Evolutionary conservation across 2,797 vertebrate species (phyloP), one percentile per base, ranked within the genome.

Genomic region (Denticeps clupeoides): DNA sequence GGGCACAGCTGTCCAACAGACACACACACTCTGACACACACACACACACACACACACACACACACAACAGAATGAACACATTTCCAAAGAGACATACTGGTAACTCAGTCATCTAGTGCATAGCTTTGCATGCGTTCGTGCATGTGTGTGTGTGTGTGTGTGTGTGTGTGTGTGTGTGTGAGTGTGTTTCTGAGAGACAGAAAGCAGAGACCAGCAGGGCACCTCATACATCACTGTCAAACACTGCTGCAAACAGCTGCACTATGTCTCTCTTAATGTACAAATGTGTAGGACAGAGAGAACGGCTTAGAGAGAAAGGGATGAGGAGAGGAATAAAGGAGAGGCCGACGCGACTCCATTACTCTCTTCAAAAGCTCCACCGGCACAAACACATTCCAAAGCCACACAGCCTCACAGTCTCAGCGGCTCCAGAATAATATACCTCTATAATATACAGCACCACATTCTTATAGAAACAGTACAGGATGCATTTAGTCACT

Each of bases 361-460:
- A 46, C 15, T 19, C 18, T 18, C 13, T 35, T 37, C 41, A 40
- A 47, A 47, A 47, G 26, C 29, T 15, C 27, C 25, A 24, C 37
- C 47, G 11, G 45, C n/a, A n/a, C n/a, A 15, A 51, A 51, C 44
- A 46, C 27, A 51, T 24, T 42, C 37, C 43, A 51, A 37, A 26
- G 23, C 21, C 2, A 60, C 49, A 27, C n/a, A 44, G 5, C 18
- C 13, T 47, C 46, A 51, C 21, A 31, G n/a, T n/a, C n/a, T n/a
- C n/a, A n/a, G n/a, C n/a, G n/a, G n/a, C n/a, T n/a, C n/a, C n/a
- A n/a, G n/a, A n/a, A n/a, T n/a, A n/a, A n/a, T n/a, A n/a, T 25
- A 99, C 94, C 94, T 99, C 95, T 23, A 99, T 99, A 58, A 99
- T 99, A 74, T 99, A 99, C 40, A 99, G 84, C 47, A 99, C 95